phyloP scores from a whole-genome alignment of 2,113 vertebrate species.

The Phalacrocorax pelagicus region DNA sequence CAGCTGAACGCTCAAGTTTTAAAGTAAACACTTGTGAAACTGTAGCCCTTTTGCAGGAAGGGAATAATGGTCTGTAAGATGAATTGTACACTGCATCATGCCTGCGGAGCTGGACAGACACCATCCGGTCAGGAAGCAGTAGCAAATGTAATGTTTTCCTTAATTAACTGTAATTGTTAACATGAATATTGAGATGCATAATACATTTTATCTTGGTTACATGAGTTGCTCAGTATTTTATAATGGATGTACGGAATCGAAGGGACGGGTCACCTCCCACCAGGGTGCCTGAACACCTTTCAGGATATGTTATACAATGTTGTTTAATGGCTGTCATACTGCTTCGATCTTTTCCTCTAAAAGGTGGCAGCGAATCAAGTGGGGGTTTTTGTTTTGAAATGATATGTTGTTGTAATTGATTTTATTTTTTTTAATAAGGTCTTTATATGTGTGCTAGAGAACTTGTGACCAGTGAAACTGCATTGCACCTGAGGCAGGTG shows the following conservation, averaged over 20 bases:
- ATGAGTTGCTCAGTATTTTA: not conserved
- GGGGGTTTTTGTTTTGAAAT: not conserved
- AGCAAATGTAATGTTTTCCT: not conserved
- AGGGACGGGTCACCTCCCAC: fast-evolving
- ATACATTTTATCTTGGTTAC: not conserved
- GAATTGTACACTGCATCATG: not conserved
- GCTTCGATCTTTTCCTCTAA: not conserved
- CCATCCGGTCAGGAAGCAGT: not conserved
- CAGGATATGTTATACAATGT: not conserved
- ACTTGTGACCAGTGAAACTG: not conserved
- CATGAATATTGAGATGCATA: no score
- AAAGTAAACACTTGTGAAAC: not conserved
- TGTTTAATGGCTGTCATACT: not conserved
- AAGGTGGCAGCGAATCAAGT: not conserved
- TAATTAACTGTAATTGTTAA: not conserved
- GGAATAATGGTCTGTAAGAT: not conserved
- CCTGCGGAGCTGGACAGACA: not conserved
- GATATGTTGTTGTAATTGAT: not conserved
- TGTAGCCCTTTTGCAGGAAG: not conserved
- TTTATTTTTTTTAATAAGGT: not conserved
- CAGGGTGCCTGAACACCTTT: not conserved
- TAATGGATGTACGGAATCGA: fast-evolving
- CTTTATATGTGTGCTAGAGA: not conserved
- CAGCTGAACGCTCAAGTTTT: not conserved
- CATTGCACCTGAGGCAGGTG: not conserved